Percentiles rank a stretch among this genome's conserved stretches.
Evolutionary conservation across 2,113 vertebrate species (phyloP).

Genomic region (Rhea americana): DNA sequence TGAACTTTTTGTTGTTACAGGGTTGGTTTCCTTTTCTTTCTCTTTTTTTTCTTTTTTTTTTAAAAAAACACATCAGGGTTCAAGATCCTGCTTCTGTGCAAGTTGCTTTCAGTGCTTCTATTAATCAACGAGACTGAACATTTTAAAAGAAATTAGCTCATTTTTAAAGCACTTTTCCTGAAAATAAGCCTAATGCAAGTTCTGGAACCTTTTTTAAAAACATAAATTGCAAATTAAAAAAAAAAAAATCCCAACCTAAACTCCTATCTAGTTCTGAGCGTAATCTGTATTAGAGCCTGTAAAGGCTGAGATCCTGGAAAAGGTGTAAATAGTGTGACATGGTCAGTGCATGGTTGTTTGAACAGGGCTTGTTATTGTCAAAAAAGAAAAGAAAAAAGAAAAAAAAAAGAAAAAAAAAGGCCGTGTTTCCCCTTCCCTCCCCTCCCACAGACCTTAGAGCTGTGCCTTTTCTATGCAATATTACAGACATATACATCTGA

Average conservation of each 20-base stretch:
- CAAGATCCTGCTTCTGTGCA: conserved; percentile 57
- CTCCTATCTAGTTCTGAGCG: not conserved
- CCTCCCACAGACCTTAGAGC: conserved; percentile 91
- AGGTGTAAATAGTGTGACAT: conserved; percentile 75
- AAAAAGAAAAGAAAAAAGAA: not conserved
- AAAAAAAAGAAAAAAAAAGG: conserved; percentile 54
- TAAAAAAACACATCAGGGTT: not conserved
- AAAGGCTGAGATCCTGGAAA: conserved; percentile 64
- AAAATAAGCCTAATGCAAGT: conserved; percentile 63
- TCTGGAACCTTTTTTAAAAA: conserved; percentile 56
- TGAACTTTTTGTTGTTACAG: not conserved
- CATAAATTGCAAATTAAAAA: not conserved
- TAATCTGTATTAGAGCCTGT: conserved; percentile 37
- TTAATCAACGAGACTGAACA: conserved; percentile 64
- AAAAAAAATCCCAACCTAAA: conserved; percentile 1
- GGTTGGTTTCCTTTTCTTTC: not conserved
- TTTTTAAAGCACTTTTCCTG: conserved; percentile 56
- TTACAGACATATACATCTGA: conserved; percentile 88
- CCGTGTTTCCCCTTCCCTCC: conserved; percentile 79
- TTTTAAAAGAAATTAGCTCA: conserved; percentile 48
- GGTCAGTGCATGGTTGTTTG: conserved; percentile 76
- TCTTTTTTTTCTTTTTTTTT: not conserved
- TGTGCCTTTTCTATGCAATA: conserved; percentile 99
- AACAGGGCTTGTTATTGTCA: conserved; percentile 74
- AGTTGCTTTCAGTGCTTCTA: conserved; percentile 68